Evolutionary conservation across 2,888 invertebrate species (phyloP).

Genomic region (Coecobrya sp.): DNA sequence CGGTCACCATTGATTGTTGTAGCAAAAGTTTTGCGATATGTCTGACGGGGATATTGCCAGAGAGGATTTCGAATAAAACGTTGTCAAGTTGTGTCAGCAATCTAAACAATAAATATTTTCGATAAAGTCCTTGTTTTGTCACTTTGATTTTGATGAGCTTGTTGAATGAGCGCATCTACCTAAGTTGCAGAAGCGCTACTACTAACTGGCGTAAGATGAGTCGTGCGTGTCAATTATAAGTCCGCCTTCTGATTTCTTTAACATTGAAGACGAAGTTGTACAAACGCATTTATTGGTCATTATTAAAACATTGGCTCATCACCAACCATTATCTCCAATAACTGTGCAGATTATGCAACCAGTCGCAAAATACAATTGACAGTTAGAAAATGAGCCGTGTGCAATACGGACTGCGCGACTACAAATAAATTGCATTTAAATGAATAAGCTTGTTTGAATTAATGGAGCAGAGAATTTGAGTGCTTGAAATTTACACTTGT

Average conservation of each 20-base stretch:
- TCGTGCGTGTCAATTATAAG: constrained; percentile 33
- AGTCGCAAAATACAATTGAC: constrained; percentile 48
- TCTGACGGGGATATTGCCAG: neutral
- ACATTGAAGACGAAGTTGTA: neutral
- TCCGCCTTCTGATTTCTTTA: neutral
- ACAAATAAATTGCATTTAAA: neutral
- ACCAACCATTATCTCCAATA: constrained; percentile 42
- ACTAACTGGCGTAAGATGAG: neutral
- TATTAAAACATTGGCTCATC: constrained; percentile 62
- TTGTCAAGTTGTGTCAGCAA: neutral
- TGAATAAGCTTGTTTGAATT: neutral
- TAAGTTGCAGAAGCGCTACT: neutral
- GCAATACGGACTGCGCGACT: neutral
- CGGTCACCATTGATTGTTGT: too few species aligned
- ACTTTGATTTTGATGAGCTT: constrained; percentile 39
- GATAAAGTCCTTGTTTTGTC: constrained; percentile 30
- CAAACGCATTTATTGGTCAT: constrained; percentile 47
- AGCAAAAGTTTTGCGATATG: neutral
- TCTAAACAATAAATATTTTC: constrained; percentile 6
- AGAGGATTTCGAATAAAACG: neutral
- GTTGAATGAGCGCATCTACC: neutral
- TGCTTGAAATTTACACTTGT: neutral
- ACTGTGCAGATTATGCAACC: constrained; percentile 48
- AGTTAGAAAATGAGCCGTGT: constrained; percentile 63
- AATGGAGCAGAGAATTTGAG: neutral